Conservation (phyloP, 2,797 vertebrate genomes). For the Lophotriccus pileatus region DNA sequence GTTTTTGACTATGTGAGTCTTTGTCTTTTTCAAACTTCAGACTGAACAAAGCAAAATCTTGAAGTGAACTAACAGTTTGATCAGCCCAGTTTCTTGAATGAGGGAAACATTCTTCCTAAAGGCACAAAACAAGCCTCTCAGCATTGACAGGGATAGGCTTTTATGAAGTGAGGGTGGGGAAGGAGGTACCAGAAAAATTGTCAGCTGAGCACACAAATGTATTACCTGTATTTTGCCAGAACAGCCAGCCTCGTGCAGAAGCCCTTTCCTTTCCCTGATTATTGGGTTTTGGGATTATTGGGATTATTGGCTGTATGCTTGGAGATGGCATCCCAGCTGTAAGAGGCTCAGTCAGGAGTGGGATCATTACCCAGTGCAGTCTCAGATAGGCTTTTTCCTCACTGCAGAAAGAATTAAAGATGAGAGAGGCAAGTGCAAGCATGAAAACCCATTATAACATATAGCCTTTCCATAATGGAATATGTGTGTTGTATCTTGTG, state of each 20-base stretch:
- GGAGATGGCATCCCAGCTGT: background rate
- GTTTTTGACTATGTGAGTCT: background rate
- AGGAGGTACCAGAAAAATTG: background rate
- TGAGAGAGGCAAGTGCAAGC: background rate
- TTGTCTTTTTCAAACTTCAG: background rate
- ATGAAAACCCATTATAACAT: background rate
- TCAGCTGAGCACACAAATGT: background rate
- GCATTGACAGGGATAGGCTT: background rate
- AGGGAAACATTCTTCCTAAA: background rate
- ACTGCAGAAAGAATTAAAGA: background rate
- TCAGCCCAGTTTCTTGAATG: background rate
- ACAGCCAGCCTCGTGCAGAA: background rate
- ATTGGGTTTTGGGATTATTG: accelerated
- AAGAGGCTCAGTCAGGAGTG: background rate
- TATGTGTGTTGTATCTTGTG: accelerated
- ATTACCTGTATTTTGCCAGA: background rate
- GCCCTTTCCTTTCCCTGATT: background rate
- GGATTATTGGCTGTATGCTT: accelerated
- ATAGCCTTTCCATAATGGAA: background rate
- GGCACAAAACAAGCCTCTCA: background rate
- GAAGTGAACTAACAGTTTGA: background rate
- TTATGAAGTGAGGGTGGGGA: background rate
- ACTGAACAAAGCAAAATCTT: background rate
- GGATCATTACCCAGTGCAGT: background rate
- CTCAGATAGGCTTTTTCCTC: background rate